Conservation (phyloP, 2,113 vertebrate genomes). For the Manacus vitellinus region DNA sequence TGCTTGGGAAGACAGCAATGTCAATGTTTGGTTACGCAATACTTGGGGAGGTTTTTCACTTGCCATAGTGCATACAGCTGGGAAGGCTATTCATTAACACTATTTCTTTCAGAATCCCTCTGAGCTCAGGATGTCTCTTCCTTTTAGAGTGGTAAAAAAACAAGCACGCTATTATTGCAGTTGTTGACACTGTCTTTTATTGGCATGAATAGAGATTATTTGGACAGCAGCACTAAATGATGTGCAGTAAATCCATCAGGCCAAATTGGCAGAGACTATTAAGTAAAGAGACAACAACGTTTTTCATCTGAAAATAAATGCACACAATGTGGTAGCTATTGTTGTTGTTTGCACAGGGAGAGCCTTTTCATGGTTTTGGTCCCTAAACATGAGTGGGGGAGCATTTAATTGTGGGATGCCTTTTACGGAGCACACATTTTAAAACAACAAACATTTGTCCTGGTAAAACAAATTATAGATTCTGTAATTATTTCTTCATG, state of each 20-base stretch:
- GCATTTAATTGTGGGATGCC: background rate
- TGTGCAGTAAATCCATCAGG: conserved; percentile 48
- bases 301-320: conserved; percentile 59
- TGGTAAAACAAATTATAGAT: conserved; percentile 3
- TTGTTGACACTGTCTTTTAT: conserved; percentile 41
- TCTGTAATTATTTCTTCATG: conserved; percentile 8
- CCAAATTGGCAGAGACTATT: conserved; percentile 49
- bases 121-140: conserved; percentile 53
- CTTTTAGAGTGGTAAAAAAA: conserved; percentile 28
- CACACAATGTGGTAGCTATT: background rate
- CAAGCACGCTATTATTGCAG: conserved; percentile 38
- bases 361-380: conserved; percentile 20
- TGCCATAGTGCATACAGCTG: conserved; percentile 23
- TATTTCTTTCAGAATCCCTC: conserved; percentile 49
- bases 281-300: conserved; percentile 14
- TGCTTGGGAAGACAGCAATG: background rate
- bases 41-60: background rate
- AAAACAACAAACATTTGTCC: conserved; percentile 17
- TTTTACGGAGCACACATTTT: conserved; percentile 4
- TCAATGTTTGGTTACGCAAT: background rate
- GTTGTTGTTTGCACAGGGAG: background rate
- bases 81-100: conserved; percentile 48
- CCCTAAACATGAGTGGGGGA: background rate
- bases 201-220: conserved; percentile 57
- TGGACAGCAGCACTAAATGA: conserved; percentile 33